Evolutionary conservation across 2,797 vertebrate species (phyloP).

Genomic region (Mormyrops attenuatus): DNA sequence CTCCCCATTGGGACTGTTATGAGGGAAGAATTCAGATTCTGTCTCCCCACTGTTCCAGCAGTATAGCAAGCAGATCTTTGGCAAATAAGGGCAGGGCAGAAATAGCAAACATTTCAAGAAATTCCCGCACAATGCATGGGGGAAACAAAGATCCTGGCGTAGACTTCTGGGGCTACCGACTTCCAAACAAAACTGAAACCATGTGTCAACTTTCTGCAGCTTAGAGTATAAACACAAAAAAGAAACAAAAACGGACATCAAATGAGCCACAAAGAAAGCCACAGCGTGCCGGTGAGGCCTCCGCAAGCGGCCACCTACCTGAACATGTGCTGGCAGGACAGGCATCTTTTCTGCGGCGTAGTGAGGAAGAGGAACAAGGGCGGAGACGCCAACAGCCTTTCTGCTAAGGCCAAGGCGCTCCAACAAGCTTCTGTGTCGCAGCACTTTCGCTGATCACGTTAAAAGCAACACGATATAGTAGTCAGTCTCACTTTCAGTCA

Average conservation of each 20-base stretch:
- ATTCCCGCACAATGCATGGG: background rate
- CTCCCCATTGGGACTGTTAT: background rate
- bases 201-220: background rate
- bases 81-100: background rate
- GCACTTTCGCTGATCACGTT: background rate
- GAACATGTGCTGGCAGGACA: background rate
- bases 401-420: background rate
- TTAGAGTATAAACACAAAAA: background rate
- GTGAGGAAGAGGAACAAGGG: background rate
- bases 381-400: background rate
- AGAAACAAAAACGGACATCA: background rate
- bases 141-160: background rate
- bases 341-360: background rate
- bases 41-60: background rate
- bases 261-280: background rate
- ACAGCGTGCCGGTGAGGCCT: background rate
- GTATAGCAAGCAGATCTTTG: background rate
- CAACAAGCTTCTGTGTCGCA: background rate
- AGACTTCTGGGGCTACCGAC: background rate
- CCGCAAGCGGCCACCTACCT: background rate
- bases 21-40: background rate
- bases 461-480: slow-evolving; percentile 12
- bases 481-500: background rate
- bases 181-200: background rate
- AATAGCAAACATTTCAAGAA: background rate